Evolutionary conservation across 1,140 invertebrate genomes (phyloP).

Genomic region (Ephestia elutella): DNA sequence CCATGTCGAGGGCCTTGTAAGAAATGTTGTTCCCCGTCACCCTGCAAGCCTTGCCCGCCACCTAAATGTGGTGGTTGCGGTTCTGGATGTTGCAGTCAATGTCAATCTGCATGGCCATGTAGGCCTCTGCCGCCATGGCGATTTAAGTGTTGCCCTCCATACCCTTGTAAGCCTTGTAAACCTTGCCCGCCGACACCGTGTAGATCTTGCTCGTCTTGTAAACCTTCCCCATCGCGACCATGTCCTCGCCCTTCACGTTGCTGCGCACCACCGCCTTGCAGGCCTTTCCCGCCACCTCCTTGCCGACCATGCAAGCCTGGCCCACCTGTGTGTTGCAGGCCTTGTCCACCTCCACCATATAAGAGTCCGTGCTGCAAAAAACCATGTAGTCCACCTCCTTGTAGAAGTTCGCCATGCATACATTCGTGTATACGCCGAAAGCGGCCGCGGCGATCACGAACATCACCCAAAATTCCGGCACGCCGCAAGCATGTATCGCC

Average conservation of each 20-base stretch:
- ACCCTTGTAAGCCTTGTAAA: constrained; percentile 11
- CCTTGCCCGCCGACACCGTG: constrained; percentile 16
- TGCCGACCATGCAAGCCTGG: constrained; percentile 11
- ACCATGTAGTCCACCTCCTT: constrained; percentile 25
- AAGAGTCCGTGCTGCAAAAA: neutral
- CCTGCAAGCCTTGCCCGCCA: constrained; percentile 12
- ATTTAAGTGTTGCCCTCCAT: neutral
- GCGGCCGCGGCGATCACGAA: constrained; percentile 31
- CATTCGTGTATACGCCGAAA: constrained; percentile 40
- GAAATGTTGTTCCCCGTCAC: constrained; percentile 21
- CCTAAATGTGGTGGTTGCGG: neutral
- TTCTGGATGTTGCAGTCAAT: neutral
- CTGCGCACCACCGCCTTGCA: constrained; percentile 12
- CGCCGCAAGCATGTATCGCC: constrained; percentile 48
- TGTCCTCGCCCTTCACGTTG: constrained; percentile 7
- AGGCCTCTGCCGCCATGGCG: neutral
- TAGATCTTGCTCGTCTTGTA: constrained; percentile 7
- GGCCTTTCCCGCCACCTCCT: constrained; percentile 9
- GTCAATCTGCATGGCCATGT: constrained; percentile 7
- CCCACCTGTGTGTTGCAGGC: constrained; percentile 1
- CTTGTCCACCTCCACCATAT: constrained; percentile 7
- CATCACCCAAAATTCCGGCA: constrained; percentile 46
- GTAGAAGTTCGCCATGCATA: constrained; percentile 48
- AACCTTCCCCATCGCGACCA: constrained; percentile 19
- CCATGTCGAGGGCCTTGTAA: constrained; percentile 28